Evolutionary conservation across 2,888 invertebrate genomes (phyloP).

Genomic region (Lysandra bellargus): DNA sequence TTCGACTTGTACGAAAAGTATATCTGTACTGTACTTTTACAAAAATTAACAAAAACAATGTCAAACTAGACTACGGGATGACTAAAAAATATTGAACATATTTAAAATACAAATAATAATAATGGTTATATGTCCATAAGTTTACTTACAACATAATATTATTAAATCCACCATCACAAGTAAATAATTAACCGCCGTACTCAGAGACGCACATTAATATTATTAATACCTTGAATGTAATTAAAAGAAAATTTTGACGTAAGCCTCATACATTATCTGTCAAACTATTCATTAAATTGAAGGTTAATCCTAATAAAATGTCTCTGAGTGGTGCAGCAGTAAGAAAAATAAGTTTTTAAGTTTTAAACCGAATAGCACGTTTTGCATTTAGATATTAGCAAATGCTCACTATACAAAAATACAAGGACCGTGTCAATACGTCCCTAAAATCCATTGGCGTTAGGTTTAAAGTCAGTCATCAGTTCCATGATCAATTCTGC

Average conservation of each 20-base stretch:
- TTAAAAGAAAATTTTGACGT: no score
- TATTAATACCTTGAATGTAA: no score
- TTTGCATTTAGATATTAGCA: background rate
- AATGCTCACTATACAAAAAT: background rate
- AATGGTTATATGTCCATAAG: background rate
- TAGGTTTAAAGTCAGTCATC: background rate
- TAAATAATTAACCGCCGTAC: background rate
- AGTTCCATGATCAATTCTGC: background rate
- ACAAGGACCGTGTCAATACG: background rate
- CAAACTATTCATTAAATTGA: no score
- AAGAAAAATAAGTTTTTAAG: background rate
- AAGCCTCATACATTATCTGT: no score
- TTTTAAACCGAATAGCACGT: background rate
- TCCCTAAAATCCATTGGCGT: background rate
- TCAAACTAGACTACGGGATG: background rate
- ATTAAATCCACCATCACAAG: background rate
- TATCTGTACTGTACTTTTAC: conserved; percentile 29
- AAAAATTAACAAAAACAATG: conserved; percentile 29
- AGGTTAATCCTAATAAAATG: no score
- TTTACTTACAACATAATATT: background rate
- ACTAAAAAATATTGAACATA: background rate
- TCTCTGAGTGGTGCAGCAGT: background rate
- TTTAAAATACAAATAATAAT: conserved; percentile 13
- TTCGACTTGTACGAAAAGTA: background rate
- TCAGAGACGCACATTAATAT: no score